Percentiles rank a stretch among this genome's conserved stretches.
Conservation (phyloP, 2,113 vertebrate species). For the Ancistrus triradiatus region DNA sequence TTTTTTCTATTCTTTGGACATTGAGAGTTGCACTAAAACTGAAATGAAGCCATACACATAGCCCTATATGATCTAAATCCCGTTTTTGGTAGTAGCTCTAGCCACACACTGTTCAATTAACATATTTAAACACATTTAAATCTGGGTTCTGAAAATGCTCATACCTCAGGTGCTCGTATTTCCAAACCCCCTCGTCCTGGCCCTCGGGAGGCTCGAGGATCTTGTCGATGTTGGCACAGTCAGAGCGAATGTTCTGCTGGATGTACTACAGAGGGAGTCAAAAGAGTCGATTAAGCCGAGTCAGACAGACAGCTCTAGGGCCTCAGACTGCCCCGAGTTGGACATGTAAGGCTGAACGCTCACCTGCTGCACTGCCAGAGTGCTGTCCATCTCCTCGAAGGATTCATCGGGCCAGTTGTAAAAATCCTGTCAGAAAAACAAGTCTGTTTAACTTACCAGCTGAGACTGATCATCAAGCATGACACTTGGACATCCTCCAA, state of each 20-base stretch:
- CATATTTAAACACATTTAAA: too few relatives aligned
- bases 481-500: too few relatives aligned
- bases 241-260: slow-evolving; percentile 95
- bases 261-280: slow-evolving; percentile 79
- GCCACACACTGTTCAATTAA: too few relatives aligned
- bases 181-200: slow-evolving; percentile 98
- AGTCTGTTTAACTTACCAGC: too few relatives aligned
- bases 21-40: too few relatives aligned
- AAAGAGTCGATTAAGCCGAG: not conserved
- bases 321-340: not conserved
- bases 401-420: slow-evolving; percentile 99
- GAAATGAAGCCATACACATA: too few relatives aligned
- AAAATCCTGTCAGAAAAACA: slow-evolving; percentile 75
- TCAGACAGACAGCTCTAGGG: too few relatives aligned
- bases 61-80: too few relatives aligned
- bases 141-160: too few relatives aligned
- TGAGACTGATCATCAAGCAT: too few relatives aligned
- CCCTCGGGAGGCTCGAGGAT: slow-evolving; percentile 98
- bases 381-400: slow-evolving; percentile 99
- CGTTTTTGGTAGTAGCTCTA: too few relatives aligned
- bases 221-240: slow-evolving; percentile 97
- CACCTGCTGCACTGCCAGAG: slow-evolving; percentile 96
- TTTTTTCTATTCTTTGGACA: too few relatives aligned
- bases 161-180: slow-evolving; percentile 96
- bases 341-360: not conserved